Conservation (phyloP, 1,140 invertebrate genomes). For the Drosophila repleta region DNA sequence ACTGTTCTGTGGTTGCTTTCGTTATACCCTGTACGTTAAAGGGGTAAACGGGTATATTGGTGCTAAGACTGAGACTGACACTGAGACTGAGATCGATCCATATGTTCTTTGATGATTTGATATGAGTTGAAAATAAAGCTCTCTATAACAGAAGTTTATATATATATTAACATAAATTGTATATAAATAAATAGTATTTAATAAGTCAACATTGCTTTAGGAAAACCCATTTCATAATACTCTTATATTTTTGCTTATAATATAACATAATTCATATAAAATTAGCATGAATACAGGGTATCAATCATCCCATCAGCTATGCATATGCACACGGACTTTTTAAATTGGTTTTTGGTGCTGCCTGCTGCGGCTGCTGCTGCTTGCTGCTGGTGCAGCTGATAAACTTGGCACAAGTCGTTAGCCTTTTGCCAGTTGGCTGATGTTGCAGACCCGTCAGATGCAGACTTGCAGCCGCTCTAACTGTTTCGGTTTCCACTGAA, state of each 20-base stretch:
- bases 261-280: too few relatives aligned
- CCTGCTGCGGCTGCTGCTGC: constrained; percentile 49
- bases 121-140: too few relatives aligned
- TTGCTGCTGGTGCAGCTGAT: constrained; percentile 47
- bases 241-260: too few relatives aligned
- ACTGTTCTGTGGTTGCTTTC: constrained; percentile 37
- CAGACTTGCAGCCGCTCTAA: constrained; percentile 67
- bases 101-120: too few relatives aligned
- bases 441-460: constrained; percentile 43
- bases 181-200: too few relatives aligned
- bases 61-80: too few relatives aligned
- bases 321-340: constrained; percentile 2
- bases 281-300: not conserved
- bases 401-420: constrained; percentile 49
- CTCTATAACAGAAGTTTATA: too few relatives aligned
- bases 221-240: too few relatives aligned
- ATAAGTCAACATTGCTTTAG: too few relatives aligned
- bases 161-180: too few relatives aligned
- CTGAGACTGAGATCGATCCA: too few relatives aligned
- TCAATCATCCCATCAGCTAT: not conserved
- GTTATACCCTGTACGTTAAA: constrained; percentile 9
- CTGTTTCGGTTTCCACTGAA: constrained; percentile 63
- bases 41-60: not conserved
- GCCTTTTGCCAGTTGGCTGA: constrained; percentile 46
- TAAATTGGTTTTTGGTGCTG: constrained; percentile 25